phyloP scores from a whole-genome alignment of 2,797 vertebrate species.

The Lepilemur ruficaudatus region DNA sequence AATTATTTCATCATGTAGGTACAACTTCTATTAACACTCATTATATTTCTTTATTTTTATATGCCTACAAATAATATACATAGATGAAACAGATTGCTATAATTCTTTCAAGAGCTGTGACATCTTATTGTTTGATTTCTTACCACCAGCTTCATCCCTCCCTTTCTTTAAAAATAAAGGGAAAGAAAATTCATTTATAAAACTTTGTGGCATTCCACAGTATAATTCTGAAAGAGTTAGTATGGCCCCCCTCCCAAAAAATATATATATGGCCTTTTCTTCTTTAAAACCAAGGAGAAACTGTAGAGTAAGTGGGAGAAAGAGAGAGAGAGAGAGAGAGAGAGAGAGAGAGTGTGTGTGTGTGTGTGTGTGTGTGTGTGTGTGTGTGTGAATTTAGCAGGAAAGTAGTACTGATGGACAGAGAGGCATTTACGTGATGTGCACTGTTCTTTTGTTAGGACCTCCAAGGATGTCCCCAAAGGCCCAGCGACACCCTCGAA shows the following conservation, averaged over 20 bases:
- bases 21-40: not conserved
- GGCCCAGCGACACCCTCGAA: constrained; percentile 96
- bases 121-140: constrained; percentile 50
- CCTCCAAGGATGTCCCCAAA: constrained; percentile 99
- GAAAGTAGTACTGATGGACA: not conserved
- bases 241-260: not conserved
- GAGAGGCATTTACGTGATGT: constrained; percentile 75
- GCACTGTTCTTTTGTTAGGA: constrained; percentile 85
- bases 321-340: not conserved
- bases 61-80: not conserved
- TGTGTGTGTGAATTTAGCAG: not conserved
- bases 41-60: constrained; percentile 26
- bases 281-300: constrained; percentile 34
- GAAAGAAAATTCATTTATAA: constrained; percentile 28
- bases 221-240: not conserved
- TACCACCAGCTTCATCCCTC: constrained; percentile 5
- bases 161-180: constrained; percentile 39
- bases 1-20: not conserved
- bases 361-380: not conserved
- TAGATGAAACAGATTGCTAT: constrained; percentile 17
- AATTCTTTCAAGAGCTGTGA: not conserved
- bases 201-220: constrained; percentile 10
- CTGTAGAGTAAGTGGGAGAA: not conserved
- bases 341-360: not conserved
- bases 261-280: not conserved